Conservation (phyloP, 2,888 invertebrate species). For the Poecilus cupreus region DNA sequence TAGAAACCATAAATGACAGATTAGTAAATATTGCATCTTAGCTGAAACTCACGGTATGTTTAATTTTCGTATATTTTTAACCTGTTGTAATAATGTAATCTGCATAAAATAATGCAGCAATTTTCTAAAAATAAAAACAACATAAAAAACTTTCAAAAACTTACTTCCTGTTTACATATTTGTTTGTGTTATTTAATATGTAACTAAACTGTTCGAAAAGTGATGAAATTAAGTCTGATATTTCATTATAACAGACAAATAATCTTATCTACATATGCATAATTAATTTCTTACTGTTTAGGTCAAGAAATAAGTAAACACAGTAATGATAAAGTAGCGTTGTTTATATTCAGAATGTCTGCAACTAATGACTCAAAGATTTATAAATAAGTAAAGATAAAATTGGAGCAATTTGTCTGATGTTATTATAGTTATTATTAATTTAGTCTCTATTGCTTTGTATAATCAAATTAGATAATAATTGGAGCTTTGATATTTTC, state of each 20-base stretch:
- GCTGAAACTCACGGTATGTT: too few relatives aligned
- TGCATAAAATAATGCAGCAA: too few relatives aligned
- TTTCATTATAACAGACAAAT: neutral
- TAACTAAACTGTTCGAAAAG: neutral
- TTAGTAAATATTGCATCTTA: too few relatives aligned
- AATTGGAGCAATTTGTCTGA: neutral
- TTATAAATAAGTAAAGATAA: conserved; percentile 6
- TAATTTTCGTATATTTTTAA: too few relatives aligned
- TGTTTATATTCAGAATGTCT: neutral
- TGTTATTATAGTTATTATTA: neutral
- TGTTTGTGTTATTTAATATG: neutral
- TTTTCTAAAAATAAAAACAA: too few relatives aligned
- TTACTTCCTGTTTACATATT: neutral
- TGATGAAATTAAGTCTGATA: neutral
- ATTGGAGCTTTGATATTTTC: too few relatives aligned
- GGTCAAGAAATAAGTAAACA: conserved; percentile 22
- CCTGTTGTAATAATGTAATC: too few relatives aligned
- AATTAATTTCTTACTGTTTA: conserved; percentile 10
- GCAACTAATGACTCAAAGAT: neutral
- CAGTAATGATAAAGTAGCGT: neutral
- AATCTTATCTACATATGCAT: conserved; percentile 4
- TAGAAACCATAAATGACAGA: too few relatives aligned
- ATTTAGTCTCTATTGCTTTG: neutral
- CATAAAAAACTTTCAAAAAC: neutral
- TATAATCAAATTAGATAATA: neutral